A percentile compares a stretch with the other conserved stretches of the same genome.
Evolutionary conservation across 92 coral and sea anemone genomes (phyloP).

Genomic region (Porites divaricata): DNA sequence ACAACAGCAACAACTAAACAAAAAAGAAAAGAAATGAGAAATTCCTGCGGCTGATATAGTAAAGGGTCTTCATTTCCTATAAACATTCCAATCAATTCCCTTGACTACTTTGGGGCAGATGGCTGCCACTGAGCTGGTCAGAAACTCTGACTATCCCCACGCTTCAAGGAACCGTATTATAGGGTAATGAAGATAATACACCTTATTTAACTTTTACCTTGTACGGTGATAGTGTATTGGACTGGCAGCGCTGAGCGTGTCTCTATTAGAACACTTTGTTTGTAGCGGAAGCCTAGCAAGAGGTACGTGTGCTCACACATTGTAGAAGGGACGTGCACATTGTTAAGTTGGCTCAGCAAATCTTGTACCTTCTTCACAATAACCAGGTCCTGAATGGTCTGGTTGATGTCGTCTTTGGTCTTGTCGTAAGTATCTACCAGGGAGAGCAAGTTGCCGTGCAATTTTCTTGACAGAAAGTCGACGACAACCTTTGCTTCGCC

Average conservation of each 20-base stretch:
- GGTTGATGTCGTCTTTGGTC: conserved; percentile 32
- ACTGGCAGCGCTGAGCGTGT: conserved; percentile 54
- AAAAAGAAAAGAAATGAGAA: too few species aligned
- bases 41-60: too few species aligned
- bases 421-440: conserved; percentile 22
- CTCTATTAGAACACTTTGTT: conserved; percentile 54
- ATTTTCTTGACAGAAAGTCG: conserved; percentile 55
- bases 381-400: conserved; percentile 36
- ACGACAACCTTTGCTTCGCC: conserved; percentile 30
- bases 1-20: too few species aligned
- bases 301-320: conserved; percentile 50
- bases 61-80: neutral
- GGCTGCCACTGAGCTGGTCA: too few species aligned
- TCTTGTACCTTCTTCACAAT: conserved; percentile 46
- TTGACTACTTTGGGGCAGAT: too few species aligned
- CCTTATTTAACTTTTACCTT: too few species aligned
- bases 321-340: neutral
- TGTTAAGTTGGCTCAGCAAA: conserved; percentile 49
- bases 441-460: conserved; percentile 32
- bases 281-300: conserved; percentile 42
- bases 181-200: too few species aligned
- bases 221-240: conserved; percentile 52
- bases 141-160: too few species aligned
- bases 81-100: too few species aligned
- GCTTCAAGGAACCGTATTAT: too few species aligned